Percentiles rank a stretch among this genome's conserved stretches.
These are phyloP conservation scores for Microdon myrmicae DNA, from an alignment of 2,888 invertebrate species.

Conservation along the genomic window DNA sequence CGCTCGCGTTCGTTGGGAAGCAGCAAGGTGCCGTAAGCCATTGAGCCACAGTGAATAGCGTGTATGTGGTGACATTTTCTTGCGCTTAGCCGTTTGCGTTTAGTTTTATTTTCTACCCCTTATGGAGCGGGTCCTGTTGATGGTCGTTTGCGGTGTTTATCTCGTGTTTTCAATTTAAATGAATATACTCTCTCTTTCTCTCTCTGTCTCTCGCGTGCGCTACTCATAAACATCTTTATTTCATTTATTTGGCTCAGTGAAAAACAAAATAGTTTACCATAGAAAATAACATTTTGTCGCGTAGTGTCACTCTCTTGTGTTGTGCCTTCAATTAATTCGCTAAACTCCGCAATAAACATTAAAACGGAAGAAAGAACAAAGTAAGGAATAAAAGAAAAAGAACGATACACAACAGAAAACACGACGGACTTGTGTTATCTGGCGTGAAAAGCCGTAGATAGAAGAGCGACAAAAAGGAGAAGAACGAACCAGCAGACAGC, in stretches of 20 bases:
- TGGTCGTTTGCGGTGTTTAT: conserved; percentile 37
- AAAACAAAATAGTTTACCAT: no score
- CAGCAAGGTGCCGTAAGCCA: conserved; percentile 1
- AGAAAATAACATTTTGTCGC: no score
- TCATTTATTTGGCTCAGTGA: no score
- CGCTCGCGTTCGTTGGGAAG: no score
- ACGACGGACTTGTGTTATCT: conserved; percentile 14
- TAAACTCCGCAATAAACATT: conserved; percentile 31
- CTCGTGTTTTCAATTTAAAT: conserved; percentile 46
- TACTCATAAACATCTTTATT: conserved; percentile 23
- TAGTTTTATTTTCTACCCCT: conserved; percentile 57
- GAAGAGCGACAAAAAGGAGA: conserved; percentile 52
- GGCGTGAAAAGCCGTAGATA: background rate
- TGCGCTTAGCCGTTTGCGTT: conserved; percentile 52
- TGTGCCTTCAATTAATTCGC: conserved; percentile 42
- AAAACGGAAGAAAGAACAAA: conserved; percentile 9
- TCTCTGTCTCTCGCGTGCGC: background rate
- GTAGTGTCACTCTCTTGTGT: no score
- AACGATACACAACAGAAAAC: conserved; percentile 1
- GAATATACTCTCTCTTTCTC: conserved; percentile 25
- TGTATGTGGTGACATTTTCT: conserved; percentile 55
- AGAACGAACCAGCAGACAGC: conserved; percentile 18
- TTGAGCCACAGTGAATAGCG: conserved; percentile 42
- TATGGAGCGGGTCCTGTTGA: conserved; percentile 53
- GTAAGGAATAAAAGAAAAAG: conserved; percentile 15